Base-by-base conservation (phyloP, 2,888 invertebrate species). In the Hipparchia semele region DNA sequence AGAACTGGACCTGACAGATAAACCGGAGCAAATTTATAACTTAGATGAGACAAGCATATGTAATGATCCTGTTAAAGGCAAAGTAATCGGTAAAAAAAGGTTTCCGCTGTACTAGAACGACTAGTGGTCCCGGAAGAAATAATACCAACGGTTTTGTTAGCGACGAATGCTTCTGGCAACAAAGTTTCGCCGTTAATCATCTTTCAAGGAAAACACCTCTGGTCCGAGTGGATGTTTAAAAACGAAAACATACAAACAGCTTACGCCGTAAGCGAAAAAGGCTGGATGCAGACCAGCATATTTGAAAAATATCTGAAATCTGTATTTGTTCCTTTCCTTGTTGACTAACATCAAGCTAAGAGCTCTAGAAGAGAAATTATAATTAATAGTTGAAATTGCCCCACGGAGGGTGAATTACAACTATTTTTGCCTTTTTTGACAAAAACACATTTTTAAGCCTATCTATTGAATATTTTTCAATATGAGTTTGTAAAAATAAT, bases 31-130 rank as follows among this genome's bases (percentile, higher is more conserved):
- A 59, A 73, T 74, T 39, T 74, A 72, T 72, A 74, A 76, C 54
- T 53, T 73, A 33, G 73, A 76, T 49, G 73, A 76, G 64, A 73
- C 75, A 73, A 53, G 12, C 53, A 53, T 53, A 53, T 53, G 53
- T 53, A 53, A 53, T 53, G 53, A 53, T 53, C 53, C 53, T 53
- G 53, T 53, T 53, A 53, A 53, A 53, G 53, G 53, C 53, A 53
- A 53, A 53, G 53, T 53, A 53, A 53, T 53, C 53, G 53, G 53
- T 53, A 53, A 53, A 53, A 53, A 53, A 53, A 53, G 53, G 53
- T 53, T 53, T 53, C 53, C 53, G 53, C 12, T 53, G 53, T 53
- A 53, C 53, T 53, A 53, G 53, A 53, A 53, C 53, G 53, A 53
- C 53, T 53, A 53, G 53, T 53, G 53, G 53, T 53, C 53, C 53